Evolutionary conservation across 2,797 vertebrate species (phyloP).

Genomic region (Myotis pilosus): DNA sequence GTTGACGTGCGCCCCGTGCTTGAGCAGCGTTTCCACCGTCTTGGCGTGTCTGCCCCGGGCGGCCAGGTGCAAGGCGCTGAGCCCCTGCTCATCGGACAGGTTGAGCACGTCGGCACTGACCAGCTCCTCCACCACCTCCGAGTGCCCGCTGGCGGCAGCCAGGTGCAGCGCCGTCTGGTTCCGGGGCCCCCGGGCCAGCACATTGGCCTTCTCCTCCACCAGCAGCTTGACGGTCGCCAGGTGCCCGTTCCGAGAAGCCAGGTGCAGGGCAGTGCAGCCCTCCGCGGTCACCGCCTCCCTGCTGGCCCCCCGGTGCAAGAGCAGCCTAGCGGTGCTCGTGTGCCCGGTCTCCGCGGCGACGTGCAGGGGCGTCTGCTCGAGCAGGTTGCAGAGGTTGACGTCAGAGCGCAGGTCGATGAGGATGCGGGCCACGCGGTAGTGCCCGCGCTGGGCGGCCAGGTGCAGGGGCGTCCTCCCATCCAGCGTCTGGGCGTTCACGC

Average conservation of each 20-base stretch:
- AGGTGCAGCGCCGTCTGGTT: conserved; percentile 88
- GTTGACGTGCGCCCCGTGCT: conserved; percentile 76
- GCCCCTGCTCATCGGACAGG: conserved; percentile 85
- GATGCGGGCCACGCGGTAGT: conserved; percentile 96
- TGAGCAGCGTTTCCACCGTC: conserved; percentile 87
- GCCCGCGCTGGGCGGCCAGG: conserved; percentile 94
- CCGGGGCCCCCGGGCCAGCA: conserved; percentile 78
- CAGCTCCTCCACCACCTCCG: conserved; percentile 90
- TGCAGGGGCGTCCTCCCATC: conserved; percentile 95
- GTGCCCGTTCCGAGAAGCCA: conserved; percentile 90
- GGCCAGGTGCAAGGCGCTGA: conserved; percentile 89
- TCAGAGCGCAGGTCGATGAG: conserved; percentile 92
- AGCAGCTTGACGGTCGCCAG: conserved; percentile 92
- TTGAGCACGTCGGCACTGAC: conserved; percentile 81
- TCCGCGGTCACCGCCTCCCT: conserved; percentile 85
- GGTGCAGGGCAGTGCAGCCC: conserved; percentile 91
- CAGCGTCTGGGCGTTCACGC: conserved; percentile 89
- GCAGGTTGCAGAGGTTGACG: conserved; percentile 80
- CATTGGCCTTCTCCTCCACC: conserved; percentile 88
- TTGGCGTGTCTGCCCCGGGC: conserved; percentile 85
- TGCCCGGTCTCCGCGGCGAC: conserved; percentile 95
- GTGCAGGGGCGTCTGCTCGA: conserved; percentile 89
- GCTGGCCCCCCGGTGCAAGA: conserved; percentile 90
- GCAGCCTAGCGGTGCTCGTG: conserved; percentile 94
- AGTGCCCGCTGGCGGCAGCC: conserved; percentile 89